Base-by-base conservation (phyloP, 2,113 vertebrate genomes). In the Syngnathus scovelli region DNA sequence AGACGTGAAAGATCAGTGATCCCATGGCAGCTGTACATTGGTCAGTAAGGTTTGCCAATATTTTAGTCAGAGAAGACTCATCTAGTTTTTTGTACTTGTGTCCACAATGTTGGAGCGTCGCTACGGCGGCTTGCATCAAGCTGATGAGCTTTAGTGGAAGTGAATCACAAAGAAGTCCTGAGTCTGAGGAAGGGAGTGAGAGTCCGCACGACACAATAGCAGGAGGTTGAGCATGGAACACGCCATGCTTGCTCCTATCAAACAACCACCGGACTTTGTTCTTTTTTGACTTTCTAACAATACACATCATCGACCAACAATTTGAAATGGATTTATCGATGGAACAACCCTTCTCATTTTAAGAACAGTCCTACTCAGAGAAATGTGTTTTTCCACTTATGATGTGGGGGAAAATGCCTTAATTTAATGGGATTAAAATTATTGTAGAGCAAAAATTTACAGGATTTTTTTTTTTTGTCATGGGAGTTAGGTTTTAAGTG, bases 121-220 rank as follows among this genome's bases (percentile, higher is more conserved):
- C 27, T 27, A 6, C 15, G 55, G 59, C 13, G 38, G 33, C 21
- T 44, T 0, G 15, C 27, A 71, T 69, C 21, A 68, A 68, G 66
- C 51, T 68, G 55, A 78, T 77, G 74, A 81, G 72, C 69, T 79
- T 71, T 67, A 66, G 58, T 72, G 76, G 69, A 79, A 77, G 68
- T 79, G 69, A 83, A 77, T 77, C 62, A 54, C 59, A 69, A 69
- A 65, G 59, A 75, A 64, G 48, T 58, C 38, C n/a, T n/a, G 46
- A 67, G 62, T 15, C 55, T 49, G 69, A 78, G 67, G 75, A 84
- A 80, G 63, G 71, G 76, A 77, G 75, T 63, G 46, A 60, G 56
- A 64, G 62, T 73, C 33, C 66, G 70, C 60, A 10, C 63, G 41
- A 71, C 59, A 87, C 81, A 80, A 82, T 75, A 41, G 65, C 69